Evolutionary conservation across 2,113 vertebrate species (phyloP).

Genomic region (Mungos mungo): DNA sequence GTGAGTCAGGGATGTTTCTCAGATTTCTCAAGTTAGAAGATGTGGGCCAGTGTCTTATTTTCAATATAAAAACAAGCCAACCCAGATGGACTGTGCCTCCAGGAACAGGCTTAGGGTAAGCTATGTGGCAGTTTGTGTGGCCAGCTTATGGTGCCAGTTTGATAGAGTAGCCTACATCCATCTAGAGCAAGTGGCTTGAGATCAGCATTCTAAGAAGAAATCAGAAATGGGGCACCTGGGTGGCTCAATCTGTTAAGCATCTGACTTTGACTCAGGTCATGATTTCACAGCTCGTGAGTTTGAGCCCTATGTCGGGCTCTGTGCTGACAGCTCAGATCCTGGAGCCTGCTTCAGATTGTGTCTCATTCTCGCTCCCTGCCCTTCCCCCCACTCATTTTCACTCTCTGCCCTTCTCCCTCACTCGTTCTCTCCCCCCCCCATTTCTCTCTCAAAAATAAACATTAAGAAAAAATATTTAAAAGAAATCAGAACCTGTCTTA

Average conservation of each 20-base stretch:
- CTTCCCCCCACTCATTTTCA: no score
- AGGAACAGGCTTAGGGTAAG: not conserved
- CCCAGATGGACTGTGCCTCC: not conserved
- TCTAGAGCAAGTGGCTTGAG: not conserved
- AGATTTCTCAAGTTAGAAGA: not conserved
- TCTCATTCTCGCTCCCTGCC: no score
- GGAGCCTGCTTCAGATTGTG: no score
- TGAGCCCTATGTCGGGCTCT: no score
- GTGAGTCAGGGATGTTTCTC: not conserved
- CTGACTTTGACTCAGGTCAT: no score
- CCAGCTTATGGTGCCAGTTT: not conserved
- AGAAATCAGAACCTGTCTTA: not conserved
- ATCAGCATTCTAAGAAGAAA: not conserved
- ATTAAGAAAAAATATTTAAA: not conserved
- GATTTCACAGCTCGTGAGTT: no score
- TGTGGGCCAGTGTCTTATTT: not conserved
- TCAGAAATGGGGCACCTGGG: not conserved
- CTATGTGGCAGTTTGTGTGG: not conserved
- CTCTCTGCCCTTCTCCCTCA: no score
- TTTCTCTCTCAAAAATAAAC: no score
- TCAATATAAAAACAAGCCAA: not conserved
- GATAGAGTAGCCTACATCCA: not conserved
- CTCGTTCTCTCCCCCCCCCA: no score
- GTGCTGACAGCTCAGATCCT: no score
- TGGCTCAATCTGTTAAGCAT: no score